These are phyloP conservation scores for Chlorospingus flavigularis DNA, from an alignment of 2,797 vertebrate genomes.

Conservation along the genomic window DNA sequence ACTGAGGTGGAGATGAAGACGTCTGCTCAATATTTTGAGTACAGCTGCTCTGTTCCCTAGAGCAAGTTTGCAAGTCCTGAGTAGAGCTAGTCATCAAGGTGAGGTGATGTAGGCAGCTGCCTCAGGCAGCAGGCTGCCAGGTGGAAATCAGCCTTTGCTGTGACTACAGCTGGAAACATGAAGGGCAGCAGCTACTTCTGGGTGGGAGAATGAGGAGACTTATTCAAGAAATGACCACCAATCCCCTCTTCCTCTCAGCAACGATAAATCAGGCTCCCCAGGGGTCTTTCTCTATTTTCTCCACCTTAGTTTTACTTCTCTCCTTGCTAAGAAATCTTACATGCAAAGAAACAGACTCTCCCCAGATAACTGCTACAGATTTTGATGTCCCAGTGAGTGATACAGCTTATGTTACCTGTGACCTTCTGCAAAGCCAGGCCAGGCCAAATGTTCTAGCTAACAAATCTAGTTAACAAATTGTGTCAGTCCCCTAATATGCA, in stretches of 20 bases:
- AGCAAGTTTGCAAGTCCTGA: neutral
- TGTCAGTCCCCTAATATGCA: neutral
- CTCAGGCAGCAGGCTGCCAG: neutral
- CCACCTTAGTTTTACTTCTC: neutral
- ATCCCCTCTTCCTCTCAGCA: neutral
- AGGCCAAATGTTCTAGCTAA: neutral
- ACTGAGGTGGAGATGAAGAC: neutral
- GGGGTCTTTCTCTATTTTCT: neutral
- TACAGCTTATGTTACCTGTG: neutral
- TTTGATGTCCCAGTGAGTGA: neutral
- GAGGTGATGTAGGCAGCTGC: constrained; percentile 11
- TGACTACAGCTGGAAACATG: neutral
- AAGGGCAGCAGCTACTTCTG: neutral
- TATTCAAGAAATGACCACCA: neutral
- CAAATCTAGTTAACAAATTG: neutral
- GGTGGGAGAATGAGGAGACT: neutral
- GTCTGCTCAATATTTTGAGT: constrained; percentile 26
- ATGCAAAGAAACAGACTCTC: neutral
- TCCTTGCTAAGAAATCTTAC: neutral
- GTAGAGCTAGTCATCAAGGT: neutral
- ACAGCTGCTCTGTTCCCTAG: constrained; percentile 16
- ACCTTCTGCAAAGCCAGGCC: neutral
- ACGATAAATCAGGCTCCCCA: neutral
- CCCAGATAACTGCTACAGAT: neutral
- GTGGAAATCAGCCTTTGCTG: neutral